Evolutionary conservation across 2,113 vertebrate species (phyloP).

Genomic region (Rissa tridactyla): DNA sequence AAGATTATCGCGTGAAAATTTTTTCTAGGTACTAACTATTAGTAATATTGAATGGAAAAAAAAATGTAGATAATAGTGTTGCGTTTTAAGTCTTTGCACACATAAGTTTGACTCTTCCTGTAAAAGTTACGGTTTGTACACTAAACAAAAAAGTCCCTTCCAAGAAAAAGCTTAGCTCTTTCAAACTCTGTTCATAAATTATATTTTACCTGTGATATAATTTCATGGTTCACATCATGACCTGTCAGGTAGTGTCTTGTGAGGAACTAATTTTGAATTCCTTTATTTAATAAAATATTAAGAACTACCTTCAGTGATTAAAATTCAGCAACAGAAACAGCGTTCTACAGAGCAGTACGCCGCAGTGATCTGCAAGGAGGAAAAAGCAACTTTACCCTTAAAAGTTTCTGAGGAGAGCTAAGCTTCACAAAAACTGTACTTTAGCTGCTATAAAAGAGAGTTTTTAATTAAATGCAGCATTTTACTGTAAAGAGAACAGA

Average conservation of each 20-base stretch:
- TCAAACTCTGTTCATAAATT: neutral
- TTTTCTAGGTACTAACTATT: neutral
- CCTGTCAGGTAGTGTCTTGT: neutral
- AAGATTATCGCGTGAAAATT: neutral
- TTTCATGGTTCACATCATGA: neutral
- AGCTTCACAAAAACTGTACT: constrained; percentile 46
- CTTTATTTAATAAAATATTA: constrained; percentile 26
- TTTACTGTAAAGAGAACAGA: constrained; percentile 62
- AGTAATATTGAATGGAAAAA: neutral
- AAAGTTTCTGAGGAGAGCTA: constrained; percentile 1
- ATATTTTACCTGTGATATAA: neutral
- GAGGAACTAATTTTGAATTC: constrained; percentile 9
- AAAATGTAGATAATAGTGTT: neutral
- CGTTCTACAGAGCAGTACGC: neutral
- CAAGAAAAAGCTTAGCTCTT: neutral
- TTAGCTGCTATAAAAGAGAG: constrained; percentile 51
- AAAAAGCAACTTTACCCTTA: constrained; percentile 33
- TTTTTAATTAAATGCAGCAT: constrained; percentile 65
- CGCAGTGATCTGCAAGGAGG: constrained; percentile 9
- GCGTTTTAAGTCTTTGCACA: neutral
- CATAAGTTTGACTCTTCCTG: neutral
- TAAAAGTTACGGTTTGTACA: neutral
- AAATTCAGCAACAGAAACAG: neutral
- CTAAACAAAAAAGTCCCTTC: neutral
- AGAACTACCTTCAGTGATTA: neutral